phyloP scores from a whole-genome alignment of 2,113 vertebrate species.

The Okapia johnstoni region DNA sequence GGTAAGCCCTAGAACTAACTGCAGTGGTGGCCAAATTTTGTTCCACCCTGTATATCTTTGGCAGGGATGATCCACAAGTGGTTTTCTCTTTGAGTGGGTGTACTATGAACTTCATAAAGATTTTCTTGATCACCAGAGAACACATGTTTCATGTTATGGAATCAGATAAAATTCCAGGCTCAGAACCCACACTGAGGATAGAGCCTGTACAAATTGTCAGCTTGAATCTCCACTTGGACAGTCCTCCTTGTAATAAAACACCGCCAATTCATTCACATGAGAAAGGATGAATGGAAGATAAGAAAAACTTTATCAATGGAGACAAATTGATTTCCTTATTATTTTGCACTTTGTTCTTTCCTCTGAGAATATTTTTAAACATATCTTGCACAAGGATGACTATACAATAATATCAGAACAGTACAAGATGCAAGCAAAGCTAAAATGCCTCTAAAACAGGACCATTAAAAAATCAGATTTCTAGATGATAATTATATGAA shows the following conservation, averaged over 20 bases:
- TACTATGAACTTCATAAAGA: background rate
- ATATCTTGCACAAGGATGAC: background rate
- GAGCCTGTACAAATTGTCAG: background rate
- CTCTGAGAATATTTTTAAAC: background rate
- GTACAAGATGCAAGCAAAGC: background rate
- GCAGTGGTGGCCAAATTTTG: background rate
- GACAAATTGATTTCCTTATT: background rate
- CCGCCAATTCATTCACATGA: background rate
- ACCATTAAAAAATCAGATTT: background rate
- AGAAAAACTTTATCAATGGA: background rate
- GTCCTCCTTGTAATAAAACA: background rate
- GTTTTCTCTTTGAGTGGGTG: background rate
- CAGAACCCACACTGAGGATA: background rate
- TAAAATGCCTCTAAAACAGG: background rate
- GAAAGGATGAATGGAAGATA: background rate
- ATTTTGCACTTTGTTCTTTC: background rate
- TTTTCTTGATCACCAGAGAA: background rate
- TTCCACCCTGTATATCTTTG: background rate
- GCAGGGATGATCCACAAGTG: background rate
- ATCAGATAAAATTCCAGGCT: background rate
- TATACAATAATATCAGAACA: background rate
- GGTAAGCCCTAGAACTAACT: background rate
- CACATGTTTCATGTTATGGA: background rate
- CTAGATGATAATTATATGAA: background rate
- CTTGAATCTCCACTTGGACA: background rate